Evolutionary conservation across 92 coral and sea anemone species (phyloP).

Genomic region (Micromussa lordhowensis): DNA sequence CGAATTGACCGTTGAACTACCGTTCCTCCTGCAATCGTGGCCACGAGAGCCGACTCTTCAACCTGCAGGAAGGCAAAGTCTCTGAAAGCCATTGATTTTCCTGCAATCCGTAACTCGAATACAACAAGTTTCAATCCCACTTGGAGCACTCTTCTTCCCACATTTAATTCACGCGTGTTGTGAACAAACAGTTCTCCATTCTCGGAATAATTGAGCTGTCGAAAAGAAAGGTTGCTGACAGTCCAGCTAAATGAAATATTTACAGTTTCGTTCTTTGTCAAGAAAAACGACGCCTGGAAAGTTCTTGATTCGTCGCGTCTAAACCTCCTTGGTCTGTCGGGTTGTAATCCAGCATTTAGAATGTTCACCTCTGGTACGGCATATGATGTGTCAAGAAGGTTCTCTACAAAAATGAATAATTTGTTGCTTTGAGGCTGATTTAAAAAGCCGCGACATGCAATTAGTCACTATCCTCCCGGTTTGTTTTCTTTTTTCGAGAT

Average conservation of each 20-base stretch:
- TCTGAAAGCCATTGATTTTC: not conserved
- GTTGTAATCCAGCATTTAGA: not conserved
- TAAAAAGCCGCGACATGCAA: too few relatives aligned
- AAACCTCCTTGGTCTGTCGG: not conserved
- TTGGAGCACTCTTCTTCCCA: not conserved
- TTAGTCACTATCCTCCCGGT: too few relatives aligned
- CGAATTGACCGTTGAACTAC: not conserved
- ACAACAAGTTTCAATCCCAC: conserved; percentile 8
- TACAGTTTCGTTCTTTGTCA: not conserved
- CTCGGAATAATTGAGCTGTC: not conserved
- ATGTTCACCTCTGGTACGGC: not conserved
- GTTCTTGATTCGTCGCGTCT: conserved; percentile 29
- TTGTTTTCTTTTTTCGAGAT: too few relatives aligned
- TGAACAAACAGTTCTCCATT: not conserved
- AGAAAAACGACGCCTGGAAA: not conserved
- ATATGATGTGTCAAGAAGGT: too few relatives aligned
- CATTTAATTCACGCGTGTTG: conserved; percentile 9
- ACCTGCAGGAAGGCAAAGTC: conserved; percentile 18
- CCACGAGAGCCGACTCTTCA: conserved; percentile 7
- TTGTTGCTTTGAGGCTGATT: too few relatives aligned
- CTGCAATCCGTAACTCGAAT: conserved; percentile 3
- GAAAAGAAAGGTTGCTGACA: not conserved
- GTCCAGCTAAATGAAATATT: not conserved
- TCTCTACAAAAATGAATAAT: too few relatives aligned
- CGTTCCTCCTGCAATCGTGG: conserved; percentile 25